Evolutionary conservation across 2,113 vertebrate genomes (phyloP).

Genomic region (Micronycteris hirsuta): DNA sequence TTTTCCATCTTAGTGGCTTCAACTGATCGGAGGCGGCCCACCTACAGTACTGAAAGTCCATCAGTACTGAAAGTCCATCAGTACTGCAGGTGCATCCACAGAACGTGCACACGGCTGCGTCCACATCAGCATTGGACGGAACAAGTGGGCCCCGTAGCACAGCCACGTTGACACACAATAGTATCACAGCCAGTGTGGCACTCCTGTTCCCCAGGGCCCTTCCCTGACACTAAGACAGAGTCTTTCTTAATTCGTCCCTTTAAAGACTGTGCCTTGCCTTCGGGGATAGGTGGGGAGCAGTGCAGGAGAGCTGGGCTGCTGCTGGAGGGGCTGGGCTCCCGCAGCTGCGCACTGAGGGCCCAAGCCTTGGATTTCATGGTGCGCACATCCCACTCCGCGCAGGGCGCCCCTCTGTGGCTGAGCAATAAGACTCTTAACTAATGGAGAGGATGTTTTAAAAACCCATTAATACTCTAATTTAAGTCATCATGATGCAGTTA

Average conservation of each 20-base stretch:
- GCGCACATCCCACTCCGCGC: fast-evolving
- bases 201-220: not conserved
- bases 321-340: too few relatives aligned
- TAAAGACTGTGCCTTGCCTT: not conserved
- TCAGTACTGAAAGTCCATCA: too few relatives aligned
- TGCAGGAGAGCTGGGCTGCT: too few relatives aligned
- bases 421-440: not conserved
- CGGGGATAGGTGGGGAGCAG: not conserved
- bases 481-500: not conserved
- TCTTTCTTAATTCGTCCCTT: not conserved
- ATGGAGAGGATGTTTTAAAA: not conserved
- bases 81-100: too few relatives aligned
- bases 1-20: not conserved
- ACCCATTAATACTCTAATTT: not conserved
- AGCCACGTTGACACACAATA: not conserved
- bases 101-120: not conserved
- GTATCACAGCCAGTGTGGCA: not conserved
- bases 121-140: not conserved
- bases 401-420: not conserved
- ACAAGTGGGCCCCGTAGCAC: not conserved
- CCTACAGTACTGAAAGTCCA: not conserved
- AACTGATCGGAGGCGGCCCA: too few relatives aligned
- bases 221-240: not conserved
- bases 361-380: not conserved
- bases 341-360: too few relatives aligned